phyloP scores from a whole-genome alignment of 2,113 vertebrate species.

The Aptenodytes forsteri region DNA sequence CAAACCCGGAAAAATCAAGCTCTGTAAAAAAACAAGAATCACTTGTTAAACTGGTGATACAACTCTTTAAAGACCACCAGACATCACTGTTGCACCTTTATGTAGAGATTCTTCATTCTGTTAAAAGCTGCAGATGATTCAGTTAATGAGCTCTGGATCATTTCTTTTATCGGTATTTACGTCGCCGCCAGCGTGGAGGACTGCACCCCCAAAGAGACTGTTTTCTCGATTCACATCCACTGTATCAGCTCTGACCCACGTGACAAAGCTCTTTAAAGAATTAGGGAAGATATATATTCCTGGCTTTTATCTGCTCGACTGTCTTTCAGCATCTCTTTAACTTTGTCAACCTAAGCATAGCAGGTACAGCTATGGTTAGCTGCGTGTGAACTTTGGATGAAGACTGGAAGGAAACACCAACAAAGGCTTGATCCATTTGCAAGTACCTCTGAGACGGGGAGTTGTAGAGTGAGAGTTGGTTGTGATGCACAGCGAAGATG shows the following conservation, averaged over 20 bases:
- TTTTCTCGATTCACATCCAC: background rate
- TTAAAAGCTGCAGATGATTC: background rate
- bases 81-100: background rate
- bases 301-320: background rate
- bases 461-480: background rate
- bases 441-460: background rate
- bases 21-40: background rate
- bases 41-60: background rate
- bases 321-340: background rate
- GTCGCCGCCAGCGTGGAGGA: accelerated
- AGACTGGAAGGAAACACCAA: background rate
- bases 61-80: background rate
- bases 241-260: background rate
- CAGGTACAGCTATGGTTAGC: background rate
- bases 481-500: background rate
- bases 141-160: background rate
- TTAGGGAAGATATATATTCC: background rate
- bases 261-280: background rate
- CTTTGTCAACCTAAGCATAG: background rate
- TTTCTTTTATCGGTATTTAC: background rate
- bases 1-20: background rate
- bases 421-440: background rate
- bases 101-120: background rate
- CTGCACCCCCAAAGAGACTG: background rate
- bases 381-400: background rate